Evolutionary conservation across 2,888 invertebrate species (phyloP).

Genomic region (Theretra japonica): DNA sequence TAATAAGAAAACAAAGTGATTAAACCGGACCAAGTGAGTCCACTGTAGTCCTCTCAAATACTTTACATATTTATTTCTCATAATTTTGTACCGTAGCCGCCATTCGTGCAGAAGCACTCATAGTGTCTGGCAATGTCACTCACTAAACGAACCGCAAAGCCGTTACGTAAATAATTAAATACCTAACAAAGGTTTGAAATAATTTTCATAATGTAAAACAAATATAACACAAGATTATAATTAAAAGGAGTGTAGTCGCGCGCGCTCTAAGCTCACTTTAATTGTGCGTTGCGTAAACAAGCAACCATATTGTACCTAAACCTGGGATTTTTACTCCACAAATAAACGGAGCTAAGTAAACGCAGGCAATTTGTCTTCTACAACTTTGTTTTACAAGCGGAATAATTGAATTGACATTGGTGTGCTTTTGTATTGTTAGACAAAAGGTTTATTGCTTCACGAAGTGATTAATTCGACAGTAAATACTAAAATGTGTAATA

Average conservation of each 20-base stretch:
- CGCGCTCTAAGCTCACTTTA: not conserved
- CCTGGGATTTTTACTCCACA: slow-evolving; percentile 13
- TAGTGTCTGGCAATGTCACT: too few species aligned
- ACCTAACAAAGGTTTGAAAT: not conserved
- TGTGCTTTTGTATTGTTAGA: not conserved
- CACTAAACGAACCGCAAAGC: too few species aligned
- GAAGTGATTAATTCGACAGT: too few species aligned
- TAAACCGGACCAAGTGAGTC: too few species aligned
- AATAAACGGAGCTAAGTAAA: not conserved
- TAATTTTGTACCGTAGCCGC: too few species aligned
- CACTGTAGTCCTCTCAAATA: too few species aligned
- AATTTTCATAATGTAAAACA: slow-evolving; percentile 13
- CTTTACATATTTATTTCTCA: too few species aligned
- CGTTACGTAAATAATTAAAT: slow-evolving; percentile 1
- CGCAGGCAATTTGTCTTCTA: not conserved
- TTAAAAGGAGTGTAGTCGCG: not conserved
- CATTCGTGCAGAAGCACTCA: too few species aligned
- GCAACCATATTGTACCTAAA: slow-evolving; percentile 1
- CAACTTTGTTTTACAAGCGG: not conserved
- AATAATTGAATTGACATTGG: not conserved
- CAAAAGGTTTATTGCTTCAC: too few species aligned
- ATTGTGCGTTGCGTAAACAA: not conserved
- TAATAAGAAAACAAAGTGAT: too few species aligned
- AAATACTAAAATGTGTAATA: too few species aligned
- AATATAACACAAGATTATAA: too few species aligned